Evolutionary conservation across 2,888 invertebrate species (phyloP).

Genomic region (Muscina levida): DNA sequence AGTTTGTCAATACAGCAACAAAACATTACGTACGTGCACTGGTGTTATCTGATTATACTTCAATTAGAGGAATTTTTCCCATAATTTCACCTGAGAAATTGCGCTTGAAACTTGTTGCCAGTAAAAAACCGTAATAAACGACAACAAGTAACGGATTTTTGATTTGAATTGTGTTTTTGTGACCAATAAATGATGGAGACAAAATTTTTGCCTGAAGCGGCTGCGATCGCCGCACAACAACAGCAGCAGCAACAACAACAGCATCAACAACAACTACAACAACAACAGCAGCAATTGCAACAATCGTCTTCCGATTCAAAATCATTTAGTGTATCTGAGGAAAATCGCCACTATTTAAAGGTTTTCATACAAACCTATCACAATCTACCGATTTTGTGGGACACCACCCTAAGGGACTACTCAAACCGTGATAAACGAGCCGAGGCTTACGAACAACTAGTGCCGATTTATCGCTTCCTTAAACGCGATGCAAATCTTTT

Average conservation of each 20-base stretch:
- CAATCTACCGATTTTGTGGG: conserved; percentile 77
- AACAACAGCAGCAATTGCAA: neutral
- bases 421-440: conserved; percentile 77
- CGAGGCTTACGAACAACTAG: conserved; percentile 74
- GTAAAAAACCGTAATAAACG: neutral
- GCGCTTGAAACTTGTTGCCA: neutral
- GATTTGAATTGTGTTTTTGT: conserved; percentile 33
- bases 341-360: conserved; percentile 75
- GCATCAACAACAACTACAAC: conserved; percentile 63
- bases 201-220: conserved; percentile 71
- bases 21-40: conserved; percentile 27
- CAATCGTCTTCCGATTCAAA: conserved; percentile 38
- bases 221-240: conserved; percentile 56
- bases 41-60: neutral
- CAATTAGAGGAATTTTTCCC: neutral
- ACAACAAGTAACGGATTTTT: conserved; percentile 57
- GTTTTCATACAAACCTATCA: conserved; percentile 76
- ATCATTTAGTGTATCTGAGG: conserved; percentile 75
- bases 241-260: conserved; percentile 68
- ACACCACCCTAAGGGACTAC: conserved; percentile 76
- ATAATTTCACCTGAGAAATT: neutral
- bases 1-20: conserved; percentile 73
- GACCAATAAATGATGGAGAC: conserved; percentile 42
- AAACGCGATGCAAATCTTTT: conserved; percentile 78
- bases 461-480: conserved; percentile 74